These are phyloP conservation scores for Cabera pusaria DNA, from an alignment of 2,888 invertebrate genomes.

Conservation along the genomic window DNA sequence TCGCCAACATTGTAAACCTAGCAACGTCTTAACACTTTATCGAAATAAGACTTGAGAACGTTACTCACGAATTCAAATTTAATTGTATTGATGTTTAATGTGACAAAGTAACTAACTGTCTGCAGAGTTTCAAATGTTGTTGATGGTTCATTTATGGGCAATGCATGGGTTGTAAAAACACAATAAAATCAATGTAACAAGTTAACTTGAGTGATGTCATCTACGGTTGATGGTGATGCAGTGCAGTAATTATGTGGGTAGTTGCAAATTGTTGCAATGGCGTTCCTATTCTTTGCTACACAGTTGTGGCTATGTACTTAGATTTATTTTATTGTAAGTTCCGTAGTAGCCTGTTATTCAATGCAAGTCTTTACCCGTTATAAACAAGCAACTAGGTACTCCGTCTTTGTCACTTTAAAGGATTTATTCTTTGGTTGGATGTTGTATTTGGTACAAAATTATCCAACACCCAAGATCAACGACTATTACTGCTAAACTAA, in stretches of 20 bases:
- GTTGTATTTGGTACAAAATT: too few relatives aligned
- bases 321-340: too few relatives aligned
- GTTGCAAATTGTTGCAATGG: slow-evolving; percentile 6
- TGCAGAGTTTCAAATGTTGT: neutral
- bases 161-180: slow-evolving; percentile 40
- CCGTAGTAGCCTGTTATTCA: too few relatives aligned
- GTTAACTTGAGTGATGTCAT: slow-evolving; percentile 38
- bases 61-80: neutral
- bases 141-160: slow-evolving; percentile 30
- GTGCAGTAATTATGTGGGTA: slow-evolving; percentile 11
- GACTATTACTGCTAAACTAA: too few relatives aligned
- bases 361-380: too few relatives aligned
- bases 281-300: too few relatives aligned
- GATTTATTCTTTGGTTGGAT: too few relatives aligned
- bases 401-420: too few relatives aligned
- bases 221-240: slow-evolving; percentile 23
- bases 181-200: slow-evolving; percentile 48
- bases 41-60: slow-evolving; percentile 1
- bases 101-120: slow-evolving; percentile 2
- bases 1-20: slow-evolving; percentile 40
- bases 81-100: neutral
- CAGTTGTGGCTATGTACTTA: too few relatives aligned
- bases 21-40: neutral
- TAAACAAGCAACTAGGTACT: too few relatives aligned
- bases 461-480: too few relatives aligned